phyloP scores from a whole-genome alignment of 1,140 invertebrate genomes.

The Eriocheir sinensis region DNA sequence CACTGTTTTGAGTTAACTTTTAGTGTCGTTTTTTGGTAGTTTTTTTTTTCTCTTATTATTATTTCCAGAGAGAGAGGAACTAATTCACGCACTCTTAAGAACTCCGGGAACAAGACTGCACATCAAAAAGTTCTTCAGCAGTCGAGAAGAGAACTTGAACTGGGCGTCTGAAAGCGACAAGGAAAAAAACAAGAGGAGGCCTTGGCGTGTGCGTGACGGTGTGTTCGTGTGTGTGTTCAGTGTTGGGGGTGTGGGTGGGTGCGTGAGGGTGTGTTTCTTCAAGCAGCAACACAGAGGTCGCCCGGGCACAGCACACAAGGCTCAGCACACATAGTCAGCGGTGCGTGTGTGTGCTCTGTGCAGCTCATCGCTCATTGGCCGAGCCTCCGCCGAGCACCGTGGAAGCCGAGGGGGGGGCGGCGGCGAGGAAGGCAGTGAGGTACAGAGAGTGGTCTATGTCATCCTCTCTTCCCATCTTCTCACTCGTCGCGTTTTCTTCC shows the following conservation, averaged over 20 bases:
- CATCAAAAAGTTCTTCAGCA: background rate
- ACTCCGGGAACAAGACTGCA: background rate
- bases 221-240: background rate
- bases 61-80: background rate
- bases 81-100: background rate
- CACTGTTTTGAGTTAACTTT: background rate
- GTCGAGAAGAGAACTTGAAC: too few relatives aligned
- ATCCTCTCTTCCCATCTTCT: slow-evolving; percentile 15
- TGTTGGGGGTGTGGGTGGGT: background rate
- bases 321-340: background rate
- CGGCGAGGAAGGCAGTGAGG: background rate
- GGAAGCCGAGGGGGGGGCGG: background rate
- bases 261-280: background rate
- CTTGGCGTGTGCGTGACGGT: background rate
- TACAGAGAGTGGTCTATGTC: background rate
- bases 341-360: background rate
- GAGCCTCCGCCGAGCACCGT: background rate
- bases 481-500: slow-evolving; percentile 9
- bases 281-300: background rate
- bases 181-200: background rate
- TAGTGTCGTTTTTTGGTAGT: background rate
- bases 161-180: background rate
- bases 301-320: background rate
- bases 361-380: background rate
- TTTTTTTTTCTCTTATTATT: too few relatives aligned